A percentile compares a stretch with the other conserved stretches of the same genome.
Evolutionary conservation across 92 coral and sea anemone genomes (phyloP).

Genomic region (Pocillopora grandis): DNA sequence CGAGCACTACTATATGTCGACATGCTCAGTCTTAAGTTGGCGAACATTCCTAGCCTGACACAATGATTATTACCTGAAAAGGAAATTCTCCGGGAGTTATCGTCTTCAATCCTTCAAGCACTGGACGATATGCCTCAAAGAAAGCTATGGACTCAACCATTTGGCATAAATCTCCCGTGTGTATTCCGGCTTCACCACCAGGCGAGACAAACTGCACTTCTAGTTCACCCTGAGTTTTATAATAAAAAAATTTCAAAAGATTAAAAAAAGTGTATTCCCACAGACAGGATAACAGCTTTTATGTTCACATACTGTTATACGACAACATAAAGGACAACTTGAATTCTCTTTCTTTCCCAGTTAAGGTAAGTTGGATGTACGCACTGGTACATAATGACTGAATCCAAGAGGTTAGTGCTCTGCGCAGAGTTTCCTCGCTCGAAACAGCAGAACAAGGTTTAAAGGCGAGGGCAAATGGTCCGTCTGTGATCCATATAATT

Average conservation of each 20-base stretch:
- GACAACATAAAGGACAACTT: too few relatives aligned
- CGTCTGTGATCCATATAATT: too few relatives aligned
- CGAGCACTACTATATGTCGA: not conserved
- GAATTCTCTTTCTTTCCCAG: too few relatives aligned
- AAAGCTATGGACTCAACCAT: slow-evolving; percentile 99
- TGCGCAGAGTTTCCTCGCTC: too few relatives aligned
- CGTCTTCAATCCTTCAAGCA: slow-evolving; percentile 74
- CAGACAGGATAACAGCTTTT: not conserved
- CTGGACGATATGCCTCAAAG: slow-evolving; percentile 92
- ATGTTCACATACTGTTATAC: too few relatives aligned
- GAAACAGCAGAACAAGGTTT: too few relatives aligned
- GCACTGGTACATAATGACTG: too few relatives aligned
- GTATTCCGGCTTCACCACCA: slow-evolving; percentile 40
- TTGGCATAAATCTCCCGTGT: slow-evolving; percentile 62
- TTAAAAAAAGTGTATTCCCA: not conserved
- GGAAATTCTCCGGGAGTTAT: slow-evolving; percentile 59
- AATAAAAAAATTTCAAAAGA: not conserved
- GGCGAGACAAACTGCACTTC: slow-evolving; percentile 61
- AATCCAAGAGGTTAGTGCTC: too few relatives aligned
- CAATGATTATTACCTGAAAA: slow-evolving; percentile 64
- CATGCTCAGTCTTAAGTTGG: not conserved
- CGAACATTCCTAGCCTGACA: not conserved
- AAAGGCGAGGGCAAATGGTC: too few relatives aligned
- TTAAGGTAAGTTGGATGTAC: too few relatives aligned
- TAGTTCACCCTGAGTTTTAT: slow-evolving; percentile 59